Evolutionary conservation across 2,113 vertebrate species (phyloP).

Genomic region (Rousettus leschenaultii): DNA sequence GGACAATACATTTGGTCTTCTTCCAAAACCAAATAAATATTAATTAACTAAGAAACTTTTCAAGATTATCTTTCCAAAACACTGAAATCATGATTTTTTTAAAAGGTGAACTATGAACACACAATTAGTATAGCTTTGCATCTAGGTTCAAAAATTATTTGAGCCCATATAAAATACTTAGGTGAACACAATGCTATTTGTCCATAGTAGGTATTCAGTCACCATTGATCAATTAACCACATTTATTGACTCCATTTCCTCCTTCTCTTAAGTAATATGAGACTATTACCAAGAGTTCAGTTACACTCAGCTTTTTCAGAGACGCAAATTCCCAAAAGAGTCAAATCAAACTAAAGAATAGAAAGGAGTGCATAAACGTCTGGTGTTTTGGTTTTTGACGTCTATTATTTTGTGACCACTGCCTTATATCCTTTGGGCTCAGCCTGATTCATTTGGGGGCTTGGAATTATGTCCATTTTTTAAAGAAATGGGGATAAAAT

Average conservation of each 20-base stretch:
- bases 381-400: neutral
- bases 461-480: neutral
- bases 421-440: conserved; percentile 7
- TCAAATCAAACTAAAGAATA: neutral
- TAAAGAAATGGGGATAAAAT: neutral
- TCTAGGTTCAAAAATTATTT: neutral
- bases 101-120: neutral
- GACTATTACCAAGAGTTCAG: neutral
- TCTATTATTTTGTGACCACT: neutral
- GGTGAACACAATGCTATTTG: neutral
- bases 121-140: neutral
- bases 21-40: neutral
- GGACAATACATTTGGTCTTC: neutral
- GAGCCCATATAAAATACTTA: neutral
- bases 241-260: neutral
- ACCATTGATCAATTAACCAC: neutral
- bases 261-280: neutral
- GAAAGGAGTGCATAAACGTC: neutral
- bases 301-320: neutral
- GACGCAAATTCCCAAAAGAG: conserved; percentile 3
- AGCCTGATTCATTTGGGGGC: neutral
- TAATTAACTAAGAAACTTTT: neutral
- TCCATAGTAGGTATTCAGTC: neutral
- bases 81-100: neutral
- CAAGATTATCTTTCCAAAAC: neutral